Base-by-base conservation (phyloP, 2,113 vertebrate genomes). In the Corythoichthys haematopterus region DNA sequence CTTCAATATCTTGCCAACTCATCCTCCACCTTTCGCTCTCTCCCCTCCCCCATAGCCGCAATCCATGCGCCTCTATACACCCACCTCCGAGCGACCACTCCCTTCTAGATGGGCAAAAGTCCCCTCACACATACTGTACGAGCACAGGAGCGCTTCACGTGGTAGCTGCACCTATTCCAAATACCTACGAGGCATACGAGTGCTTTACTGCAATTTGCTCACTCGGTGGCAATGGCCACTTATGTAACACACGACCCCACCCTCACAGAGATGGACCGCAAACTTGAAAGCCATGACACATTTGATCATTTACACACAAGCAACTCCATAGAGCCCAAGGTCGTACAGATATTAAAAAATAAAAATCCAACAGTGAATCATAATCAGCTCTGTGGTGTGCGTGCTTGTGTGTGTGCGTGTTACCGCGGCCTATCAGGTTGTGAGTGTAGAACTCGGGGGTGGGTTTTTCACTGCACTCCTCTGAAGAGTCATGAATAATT, bases 401-500 rank as follows among this genome's bases (percentile, higher is more conserved):
- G 51, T 56, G 47, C n/a, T 16, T 28, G 58, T 64, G 48, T 66
- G 45, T n/a, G 38, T 15, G 43, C 63, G 65, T 69, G 64, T 28
- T 28, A 78, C 67, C 74, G 81, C 79, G 66, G 73, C 56, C 74
- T 77, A 79, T 86, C 72, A 59, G 66, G 80, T 81, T 87, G 71
- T 78, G 77, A 76, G 79, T 77, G 76, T 37, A 71, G 75, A 77
- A 36, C 35, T 81, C 66, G 74, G 74, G 75, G 81, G 74, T 74
- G 78, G 78, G 77, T 78, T 81, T 87, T 85, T 88, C 82, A 80
- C 86, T 76, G 83, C 84, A 79, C 87, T 84, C 84, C 68, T 82
- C 74, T 80, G 77, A 84, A 83, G 80, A 51, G 50, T 74, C 58
- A 91, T 92, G 84, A 88, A 93, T 92, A 84, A 92, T 92, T 89